Base-by-base conservation (phyloP, 2,797 vertebrate genomes). In the Diceros bicornis region DNA sequence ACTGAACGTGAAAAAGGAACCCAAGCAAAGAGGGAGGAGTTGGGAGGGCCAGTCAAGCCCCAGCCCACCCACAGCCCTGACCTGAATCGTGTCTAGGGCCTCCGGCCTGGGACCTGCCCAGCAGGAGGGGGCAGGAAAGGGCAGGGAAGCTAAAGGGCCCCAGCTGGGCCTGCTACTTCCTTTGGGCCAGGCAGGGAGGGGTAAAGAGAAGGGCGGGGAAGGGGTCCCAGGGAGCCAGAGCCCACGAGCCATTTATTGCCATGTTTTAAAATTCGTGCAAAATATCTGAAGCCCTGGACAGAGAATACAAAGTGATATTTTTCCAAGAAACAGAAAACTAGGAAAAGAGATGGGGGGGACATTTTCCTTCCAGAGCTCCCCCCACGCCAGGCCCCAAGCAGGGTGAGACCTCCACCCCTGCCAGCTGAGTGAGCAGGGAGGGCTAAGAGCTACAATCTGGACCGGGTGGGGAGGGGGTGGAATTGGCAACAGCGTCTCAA, bases 181-280 rank as follows among this genome's bases (percentile, higher is more conserved):
- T 97, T 94, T 59, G 77, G 66, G 88, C 86, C 97, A 96, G 97
- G 97, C 91, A 74, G 93, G 94, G 16, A 94, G 68, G 83, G 95
- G 57, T 92, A 55, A 71, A 96, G 95, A 97, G 94, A 96, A 96
- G 96, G 97, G 94, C 37, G n/a, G 86, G 93, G 92, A 82, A 55
- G 93, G 97, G 93, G 96, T 95, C 92, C 85, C 98, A 95, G 95
- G 98, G 91, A 98, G 97, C 98, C 41, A 95, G 98, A 98, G 98
- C 98, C 98, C 97, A 95, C 97, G 96, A 98, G 98, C 98, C 98
- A 96, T 97, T 99, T 99, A 99, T 99, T 99, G 98, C 98, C 98
- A 98, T 98, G 98, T 98, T 99, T 98, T 98, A 97, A 98, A 98
- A 98, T 96, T 98, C 98, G 98, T 99, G 98, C 98, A 99, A 99